These are phyloP conservation scores for Tiliacea aurago DNA, from an alignment of 2,888 invertebrate species.

Conservation along the genomic window DNA sequence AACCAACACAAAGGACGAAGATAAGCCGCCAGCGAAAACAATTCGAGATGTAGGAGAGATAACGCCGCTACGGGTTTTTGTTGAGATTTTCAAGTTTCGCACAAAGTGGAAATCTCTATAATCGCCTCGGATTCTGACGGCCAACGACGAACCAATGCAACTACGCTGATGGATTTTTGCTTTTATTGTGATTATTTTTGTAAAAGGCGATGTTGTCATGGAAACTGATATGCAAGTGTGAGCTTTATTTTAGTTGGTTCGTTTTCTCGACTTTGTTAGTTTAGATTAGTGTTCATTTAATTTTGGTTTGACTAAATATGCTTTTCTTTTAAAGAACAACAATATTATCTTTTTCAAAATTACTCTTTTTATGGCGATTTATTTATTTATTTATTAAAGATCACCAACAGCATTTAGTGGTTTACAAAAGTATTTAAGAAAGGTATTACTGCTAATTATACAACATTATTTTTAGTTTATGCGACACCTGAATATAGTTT, in stretches of 20 bases:
- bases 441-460: too few species aligned
- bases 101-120: slow-evolving; percentile 70
- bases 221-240: slow-evolving; percentile 29
- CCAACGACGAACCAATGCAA: slow-evolving; percentile 64
- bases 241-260: slow-evolving; percentile 1
- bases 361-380: too few species aligned
- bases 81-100: slow-evolving; percentile 67
- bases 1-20: slow-evolving; percentile 73
- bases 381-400: too few species aligned
- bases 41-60: slow-evolving; percentile 73
- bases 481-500: too few species aligned
- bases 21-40: slow-evolving; percentile 77
- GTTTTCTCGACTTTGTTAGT: too few species aligned
- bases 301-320: too few species aligned
- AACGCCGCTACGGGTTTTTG: slow-evolving; percentile 69
- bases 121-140: slow-evolving; percentile 69
- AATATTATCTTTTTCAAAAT: too few species aligned
- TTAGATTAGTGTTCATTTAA: too few species aligned
- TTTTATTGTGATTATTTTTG: slow-evolving; percentile 69
- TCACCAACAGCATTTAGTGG: too few species aligned
- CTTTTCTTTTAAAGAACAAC: too few species aligned
- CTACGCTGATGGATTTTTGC: slow-evolving; percentile 65
- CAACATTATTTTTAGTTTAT: too few species aligned
- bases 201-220: slow-evolving; percentile 30
- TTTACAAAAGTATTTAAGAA: too few species aligned